Percentiles rank a stretch among this genome's conserved stretches.
Conservation (phyloP, 2,888 invertebrate species). For the Tachina grossa region DNA sequence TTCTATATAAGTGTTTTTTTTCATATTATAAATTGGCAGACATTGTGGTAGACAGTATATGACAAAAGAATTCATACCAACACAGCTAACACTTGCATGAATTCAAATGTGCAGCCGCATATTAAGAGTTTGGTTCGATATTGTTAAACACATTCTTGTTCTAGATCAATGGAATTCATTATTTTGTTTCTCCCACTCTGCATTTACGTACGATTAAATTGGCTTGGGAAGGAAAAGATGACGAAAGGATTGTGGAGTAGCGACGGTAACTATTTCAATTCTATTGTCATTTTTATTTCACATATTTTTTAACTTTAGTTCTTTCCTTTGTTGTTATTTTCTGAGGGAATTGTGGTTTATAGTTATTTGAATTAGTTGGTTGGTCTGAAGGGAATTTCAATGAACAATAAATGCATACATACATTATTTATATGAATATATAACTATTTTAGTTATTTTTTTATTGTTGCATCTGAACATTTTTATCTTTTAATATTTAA, state of each 20-base stretch:
- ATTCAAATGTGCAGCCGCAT: background rate
- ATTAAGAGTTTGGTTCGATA: background rate
- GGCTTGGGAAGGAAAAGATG: background rate
- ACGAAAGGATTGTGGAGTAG: background rate
- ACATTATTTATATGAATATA: background rate
- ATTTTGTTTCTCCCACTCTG: background rate
- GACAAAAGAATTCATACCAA: conserved; percentile 38
- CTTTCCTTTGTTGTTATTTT: conserved; percentile 16
- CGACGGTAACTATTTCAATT: background rate
- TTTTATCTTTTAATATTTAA: background rate
- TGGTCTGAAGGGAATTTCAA: conserved; percentile 29
- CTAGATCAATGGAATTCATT: conserved; percentile 6
- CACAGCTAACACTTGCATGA: background rate
- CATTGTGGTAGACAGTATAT: conserved; percentile 63
- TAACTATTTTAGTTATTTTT: conserved; percentile 23
- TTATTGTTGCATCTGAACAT: conserved; percentile 4
- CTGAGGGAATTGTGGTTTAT: conserved; percentile 12
- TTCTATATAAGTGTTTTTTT: conserved; percentile 10
- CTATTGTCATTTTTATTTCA: conserved; percentile 39
- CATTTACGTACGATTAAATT: background rate
- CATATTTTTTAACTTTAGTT: conserved; percentile 3
- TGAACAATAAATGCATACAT: background rate
- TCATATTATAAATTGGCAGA: conserved; percentile 59
- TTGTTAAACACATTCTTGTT: conserved; percentile 29
- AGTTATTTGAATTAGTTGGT: conserved; percentile 42